Evolutionary conservation across 2,888 invertebrate species (phyloP).

Genomic region (Cheilosia soror): DNA sequence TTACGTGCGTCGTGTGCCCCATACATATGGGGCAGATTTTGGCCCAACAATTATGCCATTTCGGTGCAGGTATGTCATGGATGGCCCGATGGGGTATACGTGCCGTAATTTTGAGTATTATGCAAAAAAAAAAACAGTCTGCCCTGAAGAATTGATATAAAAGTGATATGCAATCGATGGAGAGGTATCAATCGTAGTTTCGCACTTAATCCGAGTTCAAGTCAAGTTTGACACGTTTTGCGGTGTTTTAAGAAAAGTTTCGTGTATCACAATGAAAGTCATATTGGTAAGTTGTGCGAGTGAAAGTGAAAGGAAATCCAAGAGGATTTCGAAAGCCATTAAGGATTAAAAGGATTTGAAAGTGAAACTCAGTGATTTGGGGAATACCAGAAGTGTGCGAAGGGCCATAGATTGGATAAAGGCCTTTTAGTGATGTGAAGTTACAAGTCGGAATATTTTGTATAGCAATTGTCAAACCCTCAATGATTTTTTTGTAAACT

Average conservation of each 20-base stretch:
- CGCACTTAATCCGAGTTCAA: slow-evolving; percentile 51
- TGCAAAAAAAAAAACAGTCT: slow-evolving; percentile 45
- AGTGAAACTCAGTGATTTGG: slow-evolving; percentile 47
- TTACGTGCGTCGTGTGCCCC: slow-evolving; percentile 68
- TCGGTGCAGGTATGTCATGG: slow-evolving; percentile 61
- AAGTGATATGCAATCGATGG: slow-evolving; percentile 71
- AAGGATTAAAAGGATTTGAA: slow-evolving; percentile 47
- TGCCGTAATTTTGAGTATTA: slow-evolving; percentile 65
- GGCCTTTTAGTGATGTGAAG: too few relatives aligned
- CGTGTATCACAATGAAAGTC: slow-evolving; percentile 64
- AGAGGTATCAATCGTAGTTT: slow-evolving; percentile 69
- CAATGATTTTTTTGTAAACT: too few relatives aligned
- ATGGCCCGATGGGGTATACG: slow-evolving; percentile 52
- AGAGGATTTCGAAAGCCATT: slow-evolving; percentile 21
- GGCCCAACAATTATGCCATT: slow-evolving; percentile 73
- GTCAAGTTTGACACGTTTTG: slow-evolving; percentile 31
- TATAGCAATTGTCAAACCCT: too few relatives aligned
- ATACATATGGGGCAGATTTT: slow-evolving; percentile 35
- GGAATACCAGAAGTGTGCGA: background rate
- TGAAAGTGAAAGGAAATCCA: slow-evolving; percentile 34
- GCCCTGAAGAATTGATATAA: slow-evolving; percentile 65
- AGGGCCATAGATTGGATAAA: background rate
- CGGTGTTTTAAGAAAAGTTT: slow-evolving; percentile 31
- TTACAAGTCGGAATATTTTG: too few relatives aligned
- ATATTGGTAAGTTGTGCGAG: slow-evolving; percentile 69